These are phyloP conservation scores for Drosophila cyrtoloma DNA, from an alignment of 2,888 invertebrate genomes.

Conservation along the genomic window DNA sequence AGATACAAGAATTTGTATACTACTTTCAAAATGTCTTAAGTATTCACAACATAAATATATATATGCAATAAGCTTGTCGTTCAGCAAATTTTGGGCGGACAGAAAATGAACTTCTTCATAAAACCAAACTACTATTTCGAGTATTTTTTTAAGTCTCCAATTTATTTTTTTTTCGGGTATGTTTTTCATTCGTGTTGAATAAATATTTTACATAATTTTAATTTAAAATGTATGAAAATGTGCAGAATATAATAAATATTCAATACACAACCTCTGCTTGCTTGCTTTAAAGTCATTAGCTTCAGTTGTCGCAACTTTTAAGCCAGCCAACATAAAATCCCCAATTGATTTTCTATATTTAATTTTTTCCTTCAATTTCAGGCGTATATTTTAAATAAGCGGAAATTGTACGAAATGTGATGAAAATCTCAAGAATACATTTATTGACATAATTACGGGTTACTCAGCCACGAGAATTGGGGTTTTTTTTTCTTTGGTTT, in stretches of 20 bases:
- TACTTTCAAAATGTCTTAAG: background rate
- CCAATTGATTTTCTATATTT: background rate
- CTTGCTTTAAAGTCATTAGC: background rate
- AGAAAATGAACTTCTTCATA: background rate
- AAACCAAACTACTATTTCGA: too few species aligned
- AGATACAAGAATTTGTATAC: background rate
- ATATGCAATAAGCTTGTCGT: background rate
- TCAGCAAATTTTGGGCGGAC: background rate
- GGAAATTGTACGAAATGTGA: conserved; percentile 8
- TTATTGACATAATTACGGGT: conserved; percentile 16
- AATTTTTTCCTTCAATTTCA: background rate
- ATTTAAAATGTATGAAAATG: background rate
- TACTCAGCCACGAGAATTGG: conserved; percentile 20
- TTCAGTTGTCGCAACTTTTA: background rate
- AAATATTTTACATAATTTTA: background rate
- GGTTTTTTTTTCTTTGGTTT: background rate
- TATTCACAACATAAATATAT: background rate
- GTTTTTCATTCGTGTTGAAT: background rate
- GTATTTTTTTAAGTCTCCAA: too few species aligned
- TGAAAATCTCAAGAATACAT: conserved; percentile 21
- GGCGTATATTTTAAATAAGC: background rate
- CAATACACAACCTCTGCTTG: background rate
- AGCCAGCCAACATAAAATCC: background rate
- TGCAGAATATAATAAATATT: background rate
- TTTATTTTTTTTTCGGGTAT: background rate